phyloP scores from a whole-genome alignment of 2,797 vertebrate genomes.

The Tauraco hartlaubi region DNA sequence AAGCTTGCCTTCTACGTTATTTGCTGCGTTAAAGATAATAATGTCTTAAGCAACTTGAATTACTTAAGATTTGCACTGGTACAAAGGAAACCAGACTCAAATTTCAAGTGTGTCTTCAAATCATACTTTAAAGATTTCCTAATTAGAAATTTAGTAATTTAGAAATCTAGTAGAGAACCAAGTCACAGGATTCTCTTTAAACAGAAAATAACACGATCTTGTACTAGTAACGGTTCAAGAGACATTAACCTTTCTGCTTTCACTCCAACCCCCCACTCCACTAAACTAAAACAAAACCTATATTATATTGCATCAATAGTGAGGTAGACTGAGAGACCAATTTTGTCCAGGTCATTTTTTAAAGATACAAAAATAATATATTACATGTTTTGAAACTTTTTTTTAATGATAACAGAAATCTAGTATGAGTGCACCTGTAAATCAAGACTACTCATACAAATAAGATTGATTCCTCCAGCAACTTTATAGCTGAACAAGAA shows the following conservation, averaged over 20 bases:
- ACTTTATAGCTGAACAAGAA: not conserved
- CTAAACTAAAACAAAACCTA: not conserved
- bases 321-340: not conserved
- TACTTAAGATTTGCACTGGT: not conserved
- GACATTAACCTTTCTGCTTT: not conserved
- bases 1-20: not conserved
- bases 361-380: not conserved
- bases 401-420: not conserved
- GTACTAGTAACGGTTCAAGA: not conserved
- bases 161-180: not conserved
- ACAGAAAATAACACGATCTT: not conserved
- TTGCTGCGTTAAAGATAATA: not conserved
- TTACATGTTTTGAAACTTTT: not conserved
- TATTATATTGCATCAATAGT: not conserved
- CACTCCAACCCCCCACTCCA: not conserved
- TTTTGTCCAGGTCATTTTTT: not conserved
- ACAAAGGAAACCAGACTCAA: not conserved
- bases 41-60: not conserved
- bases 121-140: not conserved
- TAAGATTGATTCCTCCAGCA: not conserved
- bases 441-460: not conserved
- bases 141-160: not conserved
- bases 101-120: not conserved
- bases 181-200: not conserved
- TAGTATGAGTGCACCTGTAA: not conserved